Evolutionary conservation across 1,140 invertebrate species (phyloP).

Genomic region (Rhyzopertha dominica): DNA sequence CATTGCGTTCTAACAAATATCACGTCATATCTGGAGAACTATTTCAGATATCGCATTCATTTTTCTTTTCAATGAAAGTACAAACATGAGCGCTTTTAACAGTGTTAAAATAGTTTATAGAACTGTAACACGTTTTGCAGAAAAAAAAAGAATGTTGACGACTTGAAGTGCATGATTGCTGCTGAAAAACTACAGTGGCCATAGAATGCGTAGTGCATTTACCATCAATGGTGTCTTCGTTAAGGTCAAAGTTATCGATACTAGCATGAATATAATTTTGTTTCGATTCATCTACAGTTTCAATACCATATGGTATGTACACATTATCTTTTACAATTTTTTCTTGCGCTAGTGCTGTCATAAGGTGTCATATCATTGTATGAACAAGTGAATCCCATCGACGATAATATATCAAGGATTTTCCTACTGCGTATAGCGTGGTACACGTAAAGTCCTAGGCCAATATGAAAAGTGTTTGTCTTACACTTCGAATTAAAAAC

Average conservation of each 20-base stretch:
- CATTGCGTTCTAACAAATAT: too few relatives aligned
- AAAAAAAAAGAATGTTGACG: too few relatives aligned
- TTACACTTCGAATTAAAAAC: slow-evolving; percentile 6
- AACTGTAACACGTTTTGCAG: too few relatives aligned
- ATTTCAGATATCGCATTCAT: too few relatives aligned
- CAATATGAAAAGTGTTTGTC: slow-evolving; percentile 12
- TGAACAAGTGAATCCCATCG: slow-evolving; percentile 4
- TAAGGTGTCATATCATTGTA: slow-evolving; percentile 6
- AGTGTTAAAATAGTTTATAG: too few relatives aligned
- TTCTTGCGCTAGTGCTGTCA: slow-evolving; percentile 3
- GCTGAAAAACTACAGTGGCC: slow-evolving; percentile 12
- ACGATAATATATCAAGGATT: slow-evolving; percentile 1
- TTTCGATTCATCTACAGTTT: not conserved
- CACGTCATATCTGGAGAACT: too few relatives aligned
- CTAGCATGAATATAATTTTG: slow-evolving; percentile 13
- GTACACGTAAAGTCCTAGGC: slow-evolving; percentile 8
- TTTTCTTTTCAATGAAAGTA: too few relatives aligned
- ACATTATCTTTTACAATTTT: slow-evolving; percentile 4
- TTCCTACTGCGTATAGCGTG: slow-evolving; percentile 5
- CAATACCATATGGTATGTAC: slow-evolving; percentile 5
- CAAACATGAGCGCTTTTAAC: too few relatives aligned
- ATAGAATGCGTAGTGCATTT: slow-evolving; percentile 9
- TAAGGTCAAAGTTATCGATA: slow-evolving; percentile 14
- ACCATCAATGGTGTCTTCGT: slow-evolving; percentile 5
- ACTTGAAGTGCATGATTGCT: too few relatives aligned